A percentile compares a stretch with the other conserved stretches of the same genome.
Conservation (phyloP, 2,888 invertebrate species). For the Strigamia transsilvanica region DNA sequence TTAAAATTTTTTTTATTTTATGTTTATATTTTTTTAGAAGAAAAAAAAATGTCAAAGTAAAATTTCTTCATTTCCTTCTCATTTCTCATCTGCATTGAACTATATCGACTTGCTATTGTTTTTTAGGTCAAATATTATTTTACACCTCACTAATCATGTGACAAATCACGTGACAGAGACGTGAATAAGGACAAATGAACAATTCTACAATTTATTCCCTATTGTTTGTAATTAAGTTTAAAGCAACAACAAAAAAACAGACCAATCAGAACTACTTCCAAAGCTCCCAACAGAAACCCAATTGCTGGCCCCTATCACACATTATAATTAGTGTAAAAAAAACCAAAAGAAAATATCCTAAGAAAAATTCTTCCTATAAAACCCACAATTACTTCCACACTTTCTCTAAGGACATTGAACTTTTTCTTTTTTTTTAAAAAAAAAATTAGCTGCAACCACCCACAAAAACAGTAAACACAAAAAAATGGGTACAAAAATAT, state of each 20-base stretch:
- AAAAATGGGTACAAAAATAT: background rate
- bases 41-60: constrained; percentile 1
- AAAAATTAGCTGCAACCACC: background rate
- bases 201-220: background rate
- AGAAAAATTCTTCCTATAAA: background rate
- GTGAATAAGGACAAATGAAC: constrained; percentile 25
- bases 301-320: background rate
- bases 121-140: constrained; percentile 21
- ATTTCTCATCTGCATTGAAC: constrained; percentile 30
- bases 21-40: background rate
- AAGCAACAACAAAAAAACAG: background rate
- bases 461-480: background rate
- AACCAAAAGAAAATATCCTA: no score
- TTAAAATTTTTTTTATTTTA: background rate
- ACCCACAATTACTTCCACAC: background rate
- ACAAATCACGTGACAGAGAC: constrained; percentile 25
- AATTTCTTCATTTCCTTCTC: constrained; percentile 30
- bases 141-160: constrained; percentile 30
- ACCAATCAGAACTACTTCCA: background rate
- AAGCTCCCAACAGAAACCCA: no score
- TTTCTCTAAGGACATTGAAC: constrained; percentile 24
- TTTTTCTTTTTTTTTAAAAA: no score
- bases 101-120: constrained; percentile 25
- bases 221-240: background rate
- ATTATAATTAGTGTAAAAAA: background rate